phyloP scores from a whole-genome alignment of 2,113 vertebrate genomes.

The Phalacrocorax aristotelis region DNA sequence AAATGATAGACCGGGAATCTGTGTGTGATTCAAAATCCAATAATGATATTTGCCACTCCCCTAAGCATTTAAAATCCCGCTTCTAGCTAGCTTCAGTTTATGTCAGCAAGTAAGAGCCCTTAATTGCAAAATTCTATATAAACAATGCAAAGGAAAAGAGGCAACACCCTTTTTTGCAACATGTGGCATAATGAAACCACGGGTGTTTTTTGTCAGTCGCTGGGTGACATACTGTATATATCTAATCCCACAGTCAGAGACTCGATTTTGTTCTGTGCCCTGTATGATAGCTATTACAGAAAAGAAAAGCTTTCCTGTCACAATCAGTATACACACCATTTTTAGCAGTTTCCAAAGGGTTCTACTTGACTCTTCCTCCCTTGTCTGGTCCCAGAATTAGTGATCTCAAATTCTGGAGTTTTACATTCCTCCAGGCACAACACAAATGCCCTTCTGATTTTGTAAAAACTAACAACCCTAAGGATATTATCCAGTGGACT shows the following conservation, averaged over 20 bases:
- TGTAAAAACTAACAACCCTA: background rate
- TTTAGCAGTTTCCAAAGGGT: background rate
- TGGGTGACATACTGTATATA: background rate
- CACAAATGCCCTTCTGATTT: background rate
- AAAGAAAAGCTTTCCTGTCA: background rate
- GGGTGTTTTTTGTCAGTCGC: background rate
- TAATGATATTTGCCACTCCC: background rate
- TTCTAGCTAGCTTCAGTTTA: background rate
- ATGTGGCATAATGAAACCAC: background rate
- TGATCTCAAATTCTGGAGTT: background rate
- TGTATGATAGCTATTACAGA: background rate
- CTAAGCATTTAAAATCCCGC: background rate
- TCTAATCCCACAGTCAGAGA: background rate
- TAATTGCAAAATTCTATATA: background rate
- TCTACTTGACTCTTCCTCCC: background rate
- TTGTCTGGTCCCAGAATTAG: background rate
- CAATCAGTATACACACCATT: accelerated
- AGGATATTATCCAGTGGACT: background rate
- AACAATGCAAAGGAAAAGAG: background rate
- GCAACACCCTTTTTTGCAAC: background rate
- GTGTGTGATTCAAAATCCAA: background rate
- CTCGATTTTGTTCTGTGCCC: background rate
- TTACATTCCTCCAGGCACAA: background rate
- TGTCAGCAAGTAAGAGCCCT: background rate
- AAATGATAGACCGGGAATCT: background rate